Conservation (phyloP, 92 coral and sea anemone species). For the Virgularia gustaviana region DNA sequence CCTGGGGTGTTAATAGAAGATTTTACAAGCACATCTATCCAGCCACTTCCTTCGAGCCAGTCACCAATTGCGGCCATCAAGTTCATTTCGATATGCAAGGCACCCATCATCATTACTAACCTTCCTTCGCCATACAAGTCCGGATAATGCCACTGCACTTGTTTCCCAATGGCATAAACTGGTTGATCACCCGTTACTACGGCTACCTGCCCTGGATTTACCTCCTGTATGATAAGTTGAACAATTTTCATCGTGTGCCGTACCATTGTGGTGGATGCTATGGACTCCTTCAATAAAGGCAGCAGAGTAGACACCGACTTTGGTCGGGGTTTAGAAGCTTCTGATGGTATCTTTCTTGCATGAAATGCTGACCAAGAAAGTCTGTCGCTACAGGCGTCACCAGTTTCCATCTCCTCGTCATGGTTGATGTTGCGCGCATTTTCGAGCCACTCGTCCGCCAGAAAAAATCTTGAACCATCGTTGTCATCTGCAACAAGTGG, state of each 20-base stretch:
- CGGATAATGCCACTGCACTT: constrained; percentile 25
- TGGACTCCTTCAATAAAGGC: constrained; percentile 9
- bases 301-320: constrained; percentile 7
- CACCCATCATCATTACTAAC: constrained; percentile 16
- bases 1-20: no score
- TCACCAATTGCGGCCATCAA: no score
- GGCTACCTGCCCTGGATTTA: constrained; percentile 23
- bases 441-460: constrained; percentile 14
- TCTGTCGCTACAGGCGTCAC: background rate
- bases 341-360: background rate
- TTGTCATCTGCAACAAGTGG: background rate
- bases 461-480: background rate
- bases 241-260: constrained; percentile 29
- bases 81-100: constrained; percentile 20
- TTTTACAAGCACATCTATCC: no score
- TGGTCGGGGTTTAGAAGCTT: background rate
- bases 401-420: background rate
- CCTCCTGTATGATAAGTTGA: background rate
- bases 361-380: constrained; percentile 28
- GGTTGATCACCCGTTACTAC: constrained; percentile 36
- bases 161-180: constrained; percentile 32
- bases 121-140: constrained; percentile 4
- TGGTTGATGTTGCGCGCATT: background rate
- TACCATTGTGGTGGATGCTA: constrained; percentile 26
- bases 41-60: no score